These are phyloP conservation scores for Drosophila insularis DNA, from an alignment of 1,140 invertebrate species.

Conservation along the genomic window DNA sequence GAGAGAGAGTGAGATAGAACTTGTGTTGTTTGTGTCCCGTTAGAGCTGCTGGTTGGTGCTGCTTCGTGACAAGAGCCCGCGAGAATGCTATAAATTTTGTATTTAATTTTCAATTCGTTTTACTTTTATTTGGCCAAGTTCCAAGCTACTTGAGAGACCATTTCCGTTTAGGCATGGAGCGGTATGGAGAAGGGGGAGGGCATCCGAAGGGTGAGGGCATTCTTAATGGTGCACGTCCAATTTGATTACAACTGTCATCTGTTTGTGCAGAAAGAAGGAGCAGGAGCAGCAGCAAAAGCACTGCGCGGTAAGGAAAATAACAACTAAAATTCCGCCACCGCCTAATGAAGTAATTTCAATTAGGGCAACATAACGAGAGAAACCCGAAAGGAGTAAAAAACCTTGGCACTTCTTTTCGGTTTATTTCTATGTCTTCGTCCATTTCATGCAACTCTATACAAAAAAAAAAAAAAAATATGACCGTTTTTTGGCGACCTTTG, in stretches of 20 bases:
- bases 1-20: too few species aligned
- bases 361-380: slow-evolving; percentile 27
- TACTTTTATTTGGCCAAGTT: slow-evolving; percentile 66
- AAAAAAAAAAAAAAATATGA: neutral
- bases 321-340: slow-evolving; percentile 29
- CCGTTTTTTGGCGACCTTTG: slow-evolving; percentile 8
- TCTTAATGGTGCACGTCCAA: slow-evolving; percentile 77
- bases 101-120: slow-evolving; percentile 79
- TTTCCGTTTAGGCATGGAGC: neutral
- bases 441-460: neutral
- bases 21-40: slow-evolving; percentile 57
- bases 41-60: slow-evolving; percentile 35
- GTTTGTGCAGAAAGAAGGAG: slow-evolving; percentile 44
- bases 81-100: slow-evolving; percentile 77
- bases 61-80: slow-evolving; percentile 72
- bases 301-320: slow-evolving; percentile 18
- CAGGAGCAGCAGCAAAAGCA: slow-evolving; percentile 13
- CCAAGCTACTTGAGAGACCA: slow-evolving; percentile 9
- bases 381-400: neutral
- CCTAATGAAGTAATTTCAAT: slow-evolving; percentile 74
- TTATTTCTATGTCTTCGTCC: neutral
- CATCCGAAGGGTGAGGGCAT: slow-evolving; percentile 8
- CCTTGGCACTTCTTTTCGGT: slow-evolving; percentile 5
- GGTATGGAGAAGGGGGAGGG: slow-evolving; percentile 30
- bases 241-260: slow-evolving; percentile 77